A percentile compares a stretch with the other conserved stretches of the same genome.
Conservation (phyloP, 2,888 invertebrate species). For the Brachylomia viminalis region DNA sequence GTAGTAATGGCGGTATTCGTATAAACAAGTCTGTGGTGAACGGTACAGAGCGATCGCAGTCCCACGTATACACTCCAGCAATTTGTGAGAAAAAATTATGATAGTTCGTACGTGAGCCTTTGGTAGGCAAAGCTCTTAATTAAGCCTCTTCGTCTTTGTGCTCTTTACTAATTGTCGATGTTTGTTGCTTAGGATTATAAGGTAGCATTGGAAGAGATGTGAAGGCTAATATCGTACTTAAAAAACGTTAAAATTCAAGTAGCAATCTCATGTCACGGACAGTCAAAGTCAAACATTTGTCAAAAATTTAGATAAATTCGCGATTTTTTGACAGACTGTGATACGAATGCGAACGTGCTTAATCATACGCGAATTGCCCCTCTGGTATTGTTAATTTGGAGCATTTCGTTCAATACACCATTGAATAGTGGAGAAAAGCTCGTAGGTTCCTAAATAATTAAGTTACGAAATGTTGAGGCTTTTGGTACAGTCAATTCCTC, state of each 20-base stretch:
- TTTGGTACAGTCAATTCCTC: not conserved
- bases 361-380: not conserved
- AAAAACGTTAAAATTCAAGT: not conserved
- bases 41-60: conserved; percentile 19
- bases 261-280: not conserved
- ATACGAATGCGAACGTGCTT: not conserved
- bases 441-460: not conserved
- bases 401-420: not conserved
- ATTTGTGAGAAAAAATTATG: conserved; percentile 66
- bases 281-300: not conserved
- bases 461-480: not conserved
- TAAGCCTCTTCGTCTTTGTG: conserved; percentile 30
- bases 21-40: not conserved
- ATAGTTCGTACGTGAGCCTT: conserved; percentile 60
- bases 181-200: conserved; percentile 22
- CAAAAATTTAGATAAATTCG: no score
- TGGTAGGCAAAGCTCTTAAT: conserved; percentile 54
- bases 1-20: conserved; percentile 5
- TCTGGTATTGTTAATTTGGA: not conserved
- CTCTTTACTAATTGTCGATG: conserved; percentile 14
- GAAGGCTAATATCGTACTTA: not conserved
- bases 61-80: conserved; percentile 51
- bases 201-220: not conserved
- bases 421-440: no score
- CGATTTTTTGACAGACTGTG: not conserved